Percentiles rank a stretch among this genome's conserved stretches.
These are phyloP conservation scores for Cossypha polioptera DNA, from an alignment of 2,797 vertebrate genomes.

Conservation along the genomic window DNA sequence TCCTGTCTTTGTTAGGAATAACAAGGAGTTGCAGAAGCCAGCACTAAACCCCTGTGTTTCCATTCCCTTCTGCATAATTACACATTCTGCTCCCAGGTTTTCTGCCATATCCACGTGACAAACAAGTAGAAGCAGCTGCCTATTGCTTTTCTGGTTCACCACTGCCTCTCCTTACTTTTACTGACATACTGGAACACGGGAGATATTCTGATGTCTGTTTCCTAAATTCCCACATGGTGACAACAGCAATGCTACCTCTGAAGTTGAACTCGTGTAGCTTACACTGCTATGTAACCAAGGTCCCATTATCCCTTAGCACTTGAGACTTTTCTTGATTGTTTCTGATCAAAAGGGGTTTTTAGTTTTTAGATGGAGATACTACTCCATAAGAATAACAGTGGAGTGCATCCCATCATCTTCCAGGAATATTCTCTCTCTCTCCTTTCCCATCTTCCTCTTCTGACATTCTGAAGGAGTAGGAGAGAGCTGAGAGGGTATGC, in stretches of 20 bases:
- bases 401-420: neutral
- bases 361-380: neutral
- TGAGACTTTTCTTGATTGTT: rapidly evolving
- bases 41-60: neutral
- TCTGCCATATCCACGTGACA: neutral
- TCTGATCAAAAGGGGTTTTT: neutral
- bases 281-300: rapidly evolving
- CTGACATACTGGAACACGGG: rapidly evolving
- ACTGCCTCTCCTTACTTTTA: neutral
- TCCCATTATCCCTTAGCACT: neutral
- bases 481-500: neutral
- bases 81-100: neutral
- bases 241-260: neutral
- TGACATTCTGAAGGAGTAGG: neutral
- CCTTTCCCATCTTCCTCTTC: neutral
- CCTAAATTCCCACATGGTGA: neutral
- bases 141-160: neutral
- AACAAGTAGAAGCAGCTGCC: neutral
- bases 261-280: neutral
- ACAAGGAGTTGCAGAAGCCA: neutral
- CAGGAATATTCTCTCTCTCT: neutral
- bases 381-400: neutral
- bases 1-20: neutral
- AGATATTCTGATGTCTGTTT: neutral
- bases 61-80: neutral